Evolutionary conservation across 2,888 invertebrate genomes (phyloP).

Genomic region (Heteromurus nitidus): DNA sequence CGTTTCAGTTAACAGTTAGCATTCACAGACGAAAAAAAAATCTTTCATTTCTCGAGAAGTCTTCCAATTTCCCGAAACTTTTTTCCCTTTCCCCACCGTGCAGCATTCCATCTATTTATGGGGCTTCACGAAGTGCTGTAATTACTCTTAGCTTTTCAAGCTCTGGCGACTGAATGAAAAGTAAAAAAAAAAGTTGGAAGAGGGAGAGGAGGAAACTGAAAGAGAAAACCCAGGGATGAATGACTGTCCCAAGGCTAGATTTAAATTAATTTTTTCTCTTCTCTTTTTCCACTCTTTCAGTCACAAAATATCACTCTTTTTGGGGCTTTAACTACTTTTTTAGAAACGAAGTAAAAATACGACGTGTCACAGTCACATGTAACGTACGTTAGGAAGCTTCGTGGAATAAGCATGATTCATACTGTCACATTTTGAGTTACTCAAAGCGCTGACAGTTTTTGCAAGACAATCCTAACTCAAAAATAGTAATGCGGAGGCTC

Average conservation of each 20-base stretch:
- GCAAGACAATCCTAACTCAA: too few relatives aligned
- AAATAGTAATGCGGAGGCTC: too few relatives aligned
- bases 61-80: constrained; percentile 1
- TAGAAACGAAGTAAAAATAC: neutral
- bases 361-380: too few relatives aligned
- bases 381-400: too few relatives aligned
- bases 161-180: constrained; percentile 14
- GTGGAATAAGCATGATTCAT: too few relatives aligned
- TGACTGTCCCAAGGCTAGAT: constrained; percentile 49
- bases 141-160: constrained; percentile 9
- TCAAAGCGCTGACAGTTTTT: too few relatives aligned
- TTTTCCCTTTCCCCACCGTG: constrained; percentile 5
- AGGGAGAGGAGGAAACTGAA: neutral
- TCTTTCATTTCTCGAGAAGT: too few relatives aligned
- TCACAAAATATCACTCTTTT: constrained; percentile 3
- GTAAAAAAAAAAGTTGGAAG: neutral
- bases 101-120: neutral
- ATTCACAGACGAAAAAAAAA: too few relatives aligned
- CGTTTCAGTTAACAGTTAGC: too few relatives aligned
- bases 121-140: constrained; percentile 7
- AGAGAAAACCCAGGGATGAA: too few relatives aligned
- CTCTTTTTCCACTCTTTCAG: constrained; percentile 12
- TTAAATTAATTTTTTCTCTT: constrained; percentile 49
- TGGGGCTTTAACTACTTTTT: neutral
- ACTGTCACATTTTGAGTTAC: too few relatives aligned